phyloP scores from a whole-genome alignment of 2,113 vertebrate species.

The Corydoras maculifer region DNA sequence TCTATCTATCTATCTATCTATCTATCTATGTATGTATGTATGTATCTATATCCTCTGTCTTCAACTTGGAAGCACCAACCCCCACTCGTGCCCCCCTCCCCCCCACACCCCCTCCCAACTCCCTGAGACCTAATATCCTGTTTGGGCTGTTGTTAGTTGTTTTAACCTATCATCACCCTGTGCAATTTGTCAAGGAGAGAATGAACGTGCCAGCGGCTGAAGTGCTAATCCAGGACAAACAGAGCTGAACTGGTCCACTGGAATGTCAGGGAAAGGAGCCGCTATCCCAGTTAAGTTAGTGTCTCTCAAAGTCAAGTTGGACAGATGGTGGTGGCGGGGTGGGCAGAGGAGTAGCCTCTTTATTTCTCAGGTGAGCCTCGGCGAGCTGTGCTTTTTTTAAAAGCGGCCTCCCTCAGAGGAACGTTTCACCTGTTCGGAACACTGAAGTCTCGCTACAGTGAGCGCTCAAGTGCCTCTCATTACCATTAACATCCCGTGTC shows the following conservation, averaged over 20 bases:
- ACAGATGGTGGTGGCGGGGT: conserved; percentile 52
- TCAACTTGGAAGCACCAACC: too few relatives aligned
- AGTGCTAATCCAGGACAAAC: conserved; percentile 51
- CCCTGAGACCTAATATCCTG: conserved; percentile 56
- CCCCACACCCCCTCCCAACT: conserved; percentile 18
- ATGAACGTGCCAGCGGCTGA: conserved; percentile 49
- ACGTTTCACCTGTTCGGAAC: conserved; percentile 28
- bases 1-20: too few relatives aligned
- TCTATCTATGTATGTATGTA: too few relatives aligned
- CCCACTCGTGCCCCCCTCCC: conserved; percentile 21
- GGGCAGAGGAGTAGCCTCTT: conserved; percentile 12
- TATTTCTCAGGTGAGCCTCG: too few relatives aligned
- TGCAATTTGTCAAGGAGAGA: conserved; percentile 57
- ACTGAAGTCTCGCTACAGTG: conserved; percentile 20
- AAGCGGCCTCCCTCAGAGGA: conserved; percentile 45
- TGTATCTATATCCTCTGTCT: too few relatives aligned
- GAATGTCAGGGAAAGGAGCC: conserved; percentile 47
- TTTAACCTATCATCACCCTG: conserved; percentile 56
- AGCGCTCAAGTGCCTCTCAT: conserved; percentile 33
- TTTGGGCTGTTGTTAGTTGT: conserved; percentile 53
- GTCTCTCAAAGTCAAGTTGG: conserved; percentile 55
- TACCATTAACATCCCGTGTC: conserved; percentile 43
- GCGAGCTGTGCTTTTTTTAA: conserved; percentile 27
- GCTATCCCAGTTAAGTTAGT: conserved; percentile 46
- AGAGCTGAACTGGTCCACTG: conserved; percentile 55